Base-by-base conservation (phyloP, 2,888 invertebrate genomes). In the Micoletzkya japonica region DNA sequence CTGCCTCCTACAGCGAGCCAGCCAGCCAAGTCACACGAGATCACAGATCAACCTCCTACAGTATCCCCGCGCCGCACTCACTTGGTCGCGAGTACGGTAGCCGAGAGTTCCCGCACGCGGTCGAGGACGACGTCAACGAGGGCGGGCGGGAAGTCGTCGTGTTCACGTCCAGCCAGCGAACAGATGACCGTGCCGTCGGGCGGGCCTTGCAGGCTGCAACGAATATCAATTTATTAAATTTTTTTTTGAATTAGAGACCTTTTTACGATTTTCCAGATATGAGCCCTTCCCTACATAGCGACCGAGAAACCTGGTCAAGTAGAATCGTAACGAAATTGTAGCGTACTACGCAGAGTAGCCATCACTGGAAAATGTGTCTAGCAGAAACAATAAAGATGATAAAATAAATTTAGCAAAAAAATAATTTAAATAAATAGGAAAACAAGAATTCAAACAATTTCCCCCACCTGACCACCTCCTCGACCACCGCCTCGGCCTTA, bases 121-220 rank as follows among this genome's bases (percentile, higher is more conserved):
- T 73, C 72, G 32, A 82, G 76, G 17, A 86, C 74, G 3, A 64
- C 69, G 24, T 76, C 75, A 39, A 80, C 79, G 34, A 77, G 30
- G 2, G 72, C 68, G 20, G 70, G 70, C 1, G 84, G 83, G 64
- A 86, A 85, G 20, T 61, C 58, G 36, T 71, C 73, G 26, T 26
- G 32, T 10, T 10, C 10, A 26, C 57, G 57, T 24, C 75, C 78
- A 4, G 66, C 76, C 10, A 85, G 61, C 88, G 86, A 83, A 10
- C 96, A 90, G 60, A 96, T 90, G 76, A 97, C 91, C 26, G 95
- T 95, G 1, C 93, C 92, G 88, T 98, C 96, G 0, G 94, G 93
- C 4, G 97, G 97, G 0, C 97, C 97, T 76, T 94, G 90, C 54
- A 82, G 77, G 39, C 81, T 82, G 49, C 85, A 77, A 74, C 24